These are phyloP conservation scores for Ictidomys tridecemlineatus DNA, from an alignment of 2,113 vertebrate genomes.

Conservation along the genomic window DNA sequence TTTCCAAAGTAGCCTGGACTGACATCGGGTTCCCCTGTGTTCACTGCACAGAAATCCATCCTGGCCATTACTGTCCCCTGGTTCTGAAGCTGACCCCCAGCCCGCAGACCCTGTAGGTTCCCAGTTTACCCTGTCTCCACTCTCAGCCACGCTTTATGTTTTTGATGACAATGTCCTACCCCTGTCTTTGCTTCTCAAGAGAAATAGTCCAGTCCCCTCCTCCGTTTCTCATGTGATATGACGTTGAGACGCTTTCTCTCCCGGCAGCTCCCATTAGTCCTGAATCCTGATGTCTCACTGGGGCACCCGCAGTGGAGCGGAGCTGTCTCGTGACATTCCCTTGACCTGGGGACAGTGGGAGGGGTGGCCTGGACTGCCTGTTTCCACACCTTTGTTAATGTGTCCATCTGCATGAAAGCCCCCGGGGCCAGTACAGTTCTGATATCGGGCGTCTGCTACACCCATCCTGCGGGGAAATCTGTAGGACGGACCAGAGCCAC, in stretches of 20 bases:
- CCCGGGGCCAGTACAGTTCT: accelerated
- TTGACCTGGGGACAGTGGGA: accelerated
- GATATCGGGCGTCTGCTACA: accelerated
- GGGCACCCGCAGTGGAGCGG: neutral
- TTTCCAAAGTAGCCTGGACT: neutral
- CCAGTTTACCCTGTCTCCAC: too few species aligned
- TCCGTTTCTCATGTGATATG: accelerated
- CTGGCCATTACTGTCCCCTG: neutral
- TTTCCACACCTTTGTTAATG: neutral
- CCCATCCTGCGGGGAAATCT: accelerated
- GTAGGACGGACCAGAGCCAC: accelerated
- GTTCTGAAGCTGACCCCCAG: neutral
- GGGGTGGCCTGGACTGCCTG: too few species aligned
- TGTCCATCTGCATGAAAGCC: accelerated
- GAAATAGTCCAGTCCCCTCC: neutral
- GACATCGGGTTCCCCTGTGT: neutral
- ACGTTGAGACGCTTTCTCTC: accelerated
- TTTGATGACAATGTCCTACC: neutral
- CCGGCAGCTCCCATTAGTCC: accelerated
- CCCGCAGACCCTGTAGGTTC: neutral
- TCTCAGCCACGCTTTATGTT: neutral
- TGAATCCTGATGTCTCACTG: neutral
- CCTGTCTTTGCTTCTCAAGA: neutral
- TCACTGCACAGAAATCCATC: neutral
- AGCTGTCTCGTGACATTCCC: accelerated